A percentile compares a stretch with the other conserved stretches of the same genome.
Conservation (phyloP, 2,113 vertebrate genomes). For the Psittacus erithacus region DNA sequence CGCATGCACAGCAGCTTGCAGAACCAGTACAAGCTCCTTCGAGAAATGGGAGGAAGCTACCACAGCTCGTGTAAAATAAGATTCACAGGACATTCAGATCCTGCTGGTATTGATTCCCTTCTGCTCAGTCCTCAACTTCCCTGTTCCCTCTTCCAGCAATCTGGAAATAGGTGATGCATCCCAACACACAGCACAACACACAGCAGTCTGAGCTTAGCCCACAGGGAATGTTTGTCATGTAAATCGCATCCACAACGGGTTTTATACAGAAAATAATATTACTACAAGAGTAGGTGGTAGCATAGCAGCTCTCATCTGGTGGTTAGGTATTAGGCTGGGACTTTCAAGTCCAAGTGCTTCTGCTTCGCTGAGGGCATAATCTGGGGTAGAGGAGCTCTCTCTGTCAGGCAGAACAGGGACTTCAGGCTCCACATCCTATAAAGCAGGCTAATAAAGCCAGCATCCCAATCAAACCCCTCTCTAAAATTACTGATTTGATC, state of each 20-base stretch:
- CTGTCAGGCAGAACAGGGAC: not conserved
- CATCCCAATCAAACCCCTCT: not conserved
- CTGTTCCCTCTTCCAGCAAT: not conserved
- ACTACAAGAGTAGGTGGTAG: not conserved
- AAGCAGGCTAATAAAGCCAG: not conserved
- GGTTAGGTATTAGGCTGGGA: not conserved
- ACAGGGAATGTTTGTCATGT: not conserved
- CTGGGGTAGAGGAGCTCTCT: not conserved
- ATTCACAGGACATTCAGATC: not conserved
- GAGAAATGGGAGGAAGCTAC: not conserved
- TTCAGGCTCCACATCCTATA: not conserved
- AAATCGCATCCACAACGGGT: not conserved
- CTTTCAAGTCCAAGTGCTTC: not conserved
- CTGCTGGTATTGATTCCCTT: not conserved
- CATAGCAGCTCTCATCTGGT: not conserved
- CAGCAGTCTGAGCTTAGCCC: not conserved
- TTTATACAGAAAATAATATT: not conserved
- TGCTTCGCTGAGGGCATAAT: not conserved
- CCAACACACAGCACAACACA: not conserved
- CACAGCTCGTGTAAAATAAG: not conserved
- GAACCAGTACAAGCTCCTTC: not conserved
- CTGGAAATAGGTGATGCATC: not conserved
- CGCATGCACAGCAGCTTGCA: not conserved
- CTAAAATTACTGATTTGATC: not conserved
- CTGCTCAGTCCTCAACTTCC: not conserved